Evolutionary conservation across 1,140 invertebrate species (phyloP).

Genomic region (Drosophila ficusphila): DNA sequence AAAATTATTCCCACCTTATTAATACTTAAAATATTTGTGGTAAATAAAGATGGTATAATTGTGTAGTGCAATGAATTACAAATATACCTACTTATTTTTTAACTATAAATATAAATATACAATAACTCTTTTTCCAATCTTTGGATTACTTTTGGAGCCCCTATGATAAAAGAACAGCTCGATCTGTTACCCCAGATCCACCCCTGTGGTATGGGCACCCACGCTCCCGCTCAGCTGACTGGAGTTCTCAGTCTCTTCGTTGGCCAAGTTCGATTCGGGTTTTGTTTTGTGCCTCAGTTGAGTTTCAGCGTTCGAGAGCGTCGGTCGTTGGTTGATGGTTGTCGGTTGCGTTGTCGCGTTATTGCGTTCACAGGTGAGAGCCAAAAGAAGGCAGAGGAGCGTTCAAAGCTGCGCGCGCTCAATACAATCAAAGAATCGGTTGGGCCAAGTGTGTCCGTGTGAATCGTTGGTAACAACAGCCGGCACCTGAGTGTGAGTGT

Average conservation of each 20-base stretch:
- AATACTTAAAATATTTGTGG: too few species aligned
- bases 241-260: not conserved
- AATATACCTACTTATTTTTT: too few species aligned
- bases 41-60: too few species aligned
- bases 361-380: slow-evolving; percentile 1
- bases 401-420: slow-evolving; percentile 64
- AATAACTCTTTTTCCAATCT: not conserved
- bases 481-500: slow-evolving; percentile 48
- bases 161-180: not conserved
- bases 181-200: not conserved
- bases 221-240: not conserved
- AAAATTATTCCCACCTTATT: too few species aligned
- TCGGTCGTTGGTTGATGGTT: too few species aligned
- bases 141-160: not conserved
- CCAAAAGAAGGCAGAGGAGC: not conserved
- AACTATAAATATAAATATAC: too few species aligned
- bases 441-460: slow-evolving; percentile 52
- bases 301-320: slow-evolving; percentile 26
- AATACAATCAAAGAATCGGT: slow-evolving; percentile 16
- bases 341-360: not conserved
- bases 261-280: not conserved
- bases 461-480: slow-evolving; percentile 73
- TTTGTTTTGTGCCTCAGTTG: not conserved
- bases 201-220: not conserved
- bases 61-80: too few species aligned